Percentiles rank a stretch among this genome's conserved stretches.
Conservation (phyloP, 2,888 invertebrate genomes). For the Papilio demoleus region DNA sequence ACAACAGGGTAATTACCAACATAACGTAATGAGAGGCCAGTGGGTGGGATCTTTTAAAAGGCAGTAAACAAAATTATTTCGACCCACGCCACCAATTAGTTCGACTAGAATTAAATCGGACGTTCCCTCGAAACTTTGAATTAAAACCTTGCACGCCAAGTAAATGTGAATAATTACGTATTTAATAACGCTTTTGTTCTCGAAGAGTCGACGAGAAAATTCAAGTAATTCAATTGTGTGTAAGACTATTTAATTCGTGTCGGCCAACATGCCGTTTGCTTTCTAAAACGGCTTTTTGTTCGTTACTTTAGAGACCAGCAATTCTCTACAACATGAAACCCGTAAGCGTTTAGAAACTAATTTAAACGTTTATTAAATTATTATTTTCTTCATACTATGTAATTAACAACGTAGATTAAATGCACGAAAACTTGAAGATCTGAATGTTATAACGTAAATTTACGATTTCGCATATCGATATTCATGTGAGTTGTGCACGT, state of each 20-base stretch:
- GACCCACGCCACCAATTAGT: constrained; percentile 81
- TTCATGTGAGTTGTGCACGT: no score
- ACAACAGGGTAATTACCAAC: constrained; percentile 48
- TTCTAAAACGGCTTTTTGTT: constrained; percentile 66
- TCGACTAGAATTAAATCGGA: constrained; percentile 81
- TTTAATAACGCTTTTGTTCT: constrained; percentile 84
- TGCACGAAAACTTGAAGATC: no score
- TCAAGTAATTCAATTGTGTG: constrained; percentile 83
- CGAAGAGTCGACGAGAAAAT: constrained; percentile 76
- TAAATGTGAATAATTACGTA: constrained; percentile 83
- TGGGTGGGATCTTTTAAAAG: constrained; percentile 80
- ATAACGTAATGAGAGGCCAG: constrained; percentile 61
- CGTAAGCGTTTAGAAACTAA: not conserved
- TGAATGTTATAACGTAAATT: no score
- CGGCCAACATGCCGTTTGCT: constrained; percentile 69
- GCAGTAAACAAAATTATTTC: constrained; percentile 82
- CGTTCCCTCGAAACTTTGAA: constrained; percentile 68
- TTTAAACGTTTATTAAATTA: not conserved
- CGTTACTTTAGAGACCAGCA: constrained; percentile 44
- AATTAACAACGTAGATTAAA: not conserved
- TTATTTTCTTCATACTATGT: not conserved
- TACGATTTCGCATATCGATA: no score
- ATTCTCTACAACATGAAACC: constrained; percentile 10
- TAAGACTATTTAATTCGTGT: constrained; percentile 78
- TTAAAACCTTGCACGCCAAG: constrained; percentile 80